Evolutionary conservation across 2,888 invertebrate genomes (phyloP).

Genomic region (Morpho achilles): DNA sequence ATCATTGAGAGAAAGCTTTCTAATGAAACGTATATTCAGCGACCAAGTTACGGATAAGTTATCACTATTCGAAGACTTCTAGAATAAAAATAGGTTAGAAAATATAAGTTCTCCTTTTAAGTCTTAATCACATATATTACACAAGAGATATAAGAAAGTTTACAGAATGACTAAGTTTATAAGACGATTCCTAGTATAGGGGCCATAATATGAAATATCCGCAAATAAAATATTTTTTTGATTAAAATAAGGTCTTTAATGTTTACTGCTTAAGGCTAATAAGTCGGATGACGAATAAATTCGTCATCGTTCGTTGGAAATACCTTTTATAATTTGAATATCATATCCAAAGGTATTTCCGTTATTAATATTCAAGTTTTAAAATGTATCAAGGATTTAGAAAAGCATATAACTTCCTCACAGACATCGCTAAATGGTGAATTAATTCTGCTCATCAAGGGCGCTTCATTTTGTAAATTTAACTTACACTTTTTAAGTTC

Average conservation of each 20-base stretch:
- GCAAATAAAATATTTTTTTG: conserved; percentile 27
- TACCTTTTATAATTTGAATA: background rate
- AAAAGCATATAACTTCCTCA: background rate
- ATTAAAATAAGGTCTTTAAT: conserved; percentile 10
- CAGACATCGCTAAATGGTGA: too few relatives aligned
- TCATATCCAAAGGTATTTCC: conserved; percentile 13
- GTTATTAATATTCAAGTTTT: conserved; percentile 11
- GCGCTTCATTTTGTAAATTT: too few relatives aligned
- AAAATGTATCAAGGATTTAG: background rate
- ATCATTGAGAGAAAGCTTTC: too few relatives aligned
- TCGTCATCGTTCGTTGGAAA: conserved; percentile 14
- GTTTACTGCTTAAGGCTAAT: conserved; percentile 16
- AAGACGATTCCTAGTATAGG: conserved; percentile 16
- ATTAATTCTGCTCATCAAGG: too few relatives aligned
- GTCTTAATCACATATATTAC: background rate
- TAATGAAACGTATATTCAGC: too few relatives aligned
- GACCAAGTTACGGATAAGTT: too few relatives aligned
- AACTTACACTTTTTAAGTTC: too few relatives aligned
- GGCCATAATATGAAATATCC: conserved; percentile 17
- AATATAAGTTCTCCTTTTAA: too few relatives aligned
- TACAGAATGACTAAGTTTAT: conserved; percentile 5
- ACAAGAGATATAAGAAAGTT: background rate
- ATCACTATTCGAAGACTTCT: too few relatives aligned
- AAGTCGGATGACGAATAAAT: conserved; percentile 17
- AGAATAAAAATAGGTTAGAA: too few relatives aligned